phyloP scores from a whole-genome alignment of 2,797 vertebrate species.

The Melanotaenia boesemani region DNA sequence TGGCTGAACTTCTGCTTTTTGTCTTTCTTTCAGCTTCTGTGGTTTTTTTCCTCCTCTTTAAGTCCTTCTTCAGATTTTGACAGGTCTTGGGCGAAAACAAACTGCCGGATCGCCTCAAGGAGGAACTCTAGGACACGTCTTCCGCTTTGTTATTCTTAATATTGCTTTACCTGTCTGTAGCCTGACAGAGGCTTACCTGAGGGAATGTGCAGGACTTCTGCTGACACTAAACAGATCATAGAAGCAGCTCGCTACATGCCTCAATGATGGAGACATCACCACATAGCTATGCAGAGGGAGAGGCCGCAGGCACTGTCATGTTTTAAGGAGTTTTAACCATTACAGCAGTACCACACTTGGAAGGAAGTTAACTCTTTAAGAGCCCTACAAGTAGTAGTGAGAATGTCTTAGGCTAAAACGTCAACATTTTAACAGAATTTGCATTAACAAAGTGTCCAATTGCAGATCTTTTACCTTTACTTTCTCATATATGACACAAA shows the following conservation, averaged over 20 bases:
- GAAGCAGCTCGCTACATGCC: constrained; percentile 72
- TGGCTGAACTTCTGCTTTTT: constrained; percentile 52
- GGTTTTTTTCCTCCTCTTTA: constrained; percentile 53
- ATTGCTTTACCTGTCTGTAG: constrained; percentile 74
- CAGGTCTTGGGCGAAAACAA: constrained; percentile 70
- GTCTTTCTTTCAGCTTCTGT: constrained; percentile 47
- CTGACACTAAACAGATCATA: constrained; percentile 65
- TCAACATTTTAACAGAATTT: neutral
- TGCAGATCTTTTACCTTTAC: neutral
- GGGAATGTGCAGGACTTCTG: constrained; percentile 71
- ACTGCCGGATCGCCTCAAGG: constrained; percentile 62
- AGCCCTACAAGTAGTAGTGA: neutral
- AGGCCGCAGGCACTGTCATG: constrained; percentile 70
- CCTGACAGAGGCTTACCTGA: constrained; percentile 78
- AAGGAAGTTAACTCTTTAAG: constrained; percentile 14
- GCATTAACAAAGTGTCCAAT: neutral
- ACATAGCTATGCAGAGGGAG: constrained; percentile 71
- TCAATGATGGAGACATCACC: constrained; percentile 71
- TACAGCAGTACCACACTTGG: constrained; percentile 28
- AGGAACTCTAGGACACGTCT: constrained; percentile 61
- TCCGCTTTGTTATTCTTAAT: constrained; percentile 71
- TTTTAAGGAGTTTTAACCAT: constrained; percentile 60
- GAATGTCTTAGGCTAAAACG: neutral
- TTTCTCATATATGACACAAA: too few species aligned
- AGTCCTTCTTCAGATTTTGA: constrained; percentile 59